phyloP scores from a whole-genome alignment of 2,888 invertebrate species.

The Dryocosmus kuriphilus region DNA sequence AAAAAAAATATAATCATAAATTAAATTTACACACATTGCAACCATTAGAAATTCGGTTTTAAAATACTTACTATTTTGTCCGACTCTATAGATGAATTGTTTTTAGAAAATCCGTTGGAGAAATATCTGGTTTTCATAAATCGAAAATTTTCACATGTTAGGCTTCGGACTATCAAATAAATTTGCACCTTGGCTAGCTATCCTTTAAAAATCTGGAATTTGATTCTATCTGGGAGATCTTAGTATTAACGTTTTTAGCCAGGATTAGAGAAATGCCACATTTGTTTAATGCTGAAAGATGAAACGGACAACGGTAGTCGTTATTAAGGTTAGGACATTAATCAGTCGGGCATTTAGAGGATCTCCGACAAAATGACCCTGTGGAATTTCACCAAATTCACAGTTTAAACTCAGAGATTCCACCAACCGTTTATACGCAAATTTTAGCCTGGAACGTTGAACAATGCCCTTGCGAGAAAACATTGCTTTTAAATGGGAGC shows the following conservation, averaged over 20 bases:
- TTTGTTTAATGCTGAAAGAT: conserved; percentile 11
- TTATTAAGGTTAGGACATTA: conserved; percentile 5
- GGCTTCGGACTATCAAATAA: not conserved
- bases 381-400: conserved; percentile 9
- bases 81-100: not conserved
- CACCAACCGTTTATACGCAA: conserved; percentile 2
- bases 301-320: not conserved
- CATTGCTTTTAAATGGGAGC: conserved; percentile 5
- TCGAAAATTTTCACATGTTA: not conserved
- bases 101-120: not conserved
- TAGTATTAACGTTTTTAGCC: not conserved
- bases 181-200: not conserved
- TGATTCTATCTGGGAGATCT: not conserved
- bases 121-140: not conserved
- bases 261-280: not conserved
- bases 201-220: not conserved
- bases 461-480: conserved; percentile 3
- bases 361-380: conserved; percentile 15
- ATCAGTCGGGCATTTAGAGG: conserved; percentile 13
- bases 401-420: conserved; percentile 24
- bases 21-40: not conserved
- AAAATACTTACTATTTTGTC: not conserved
- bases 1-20: not conserved
- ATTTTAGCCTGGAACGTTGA: conserved; percentile 19
- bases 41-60: not conserved